Conservation (phyloP, 2,797 vertebrate genomes). For the Liasis olivaceus region DNA sequence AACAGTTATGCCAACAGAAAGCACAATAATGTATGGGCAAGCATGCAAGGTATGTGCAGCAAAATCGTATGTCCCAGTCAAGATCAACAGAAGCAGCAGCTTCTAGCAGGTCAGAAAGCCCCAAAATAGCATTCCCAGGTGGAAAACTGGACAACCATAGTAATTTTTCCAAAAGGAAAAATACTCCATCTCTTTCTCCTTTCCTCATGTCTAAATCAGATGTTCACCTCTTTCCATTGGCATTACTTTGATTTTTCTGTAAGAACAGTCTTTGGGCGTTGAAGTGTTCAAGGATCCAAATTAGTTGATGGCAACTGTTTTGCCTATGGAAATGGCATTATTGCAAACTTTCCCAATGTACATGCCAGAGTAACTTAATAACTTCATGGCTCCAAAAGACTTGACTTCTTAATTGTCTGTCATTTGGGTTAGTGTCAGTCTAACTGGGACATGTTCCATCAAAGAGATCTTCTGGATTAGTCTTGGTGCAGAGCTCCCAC, state of each 20-base stretch:
- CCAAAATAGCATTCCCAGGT: background rate
- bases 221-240: background rate
- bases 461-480: background rate
- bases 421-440: background rate
- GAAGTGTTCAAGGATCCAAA: background rate
- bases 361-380: background rate
- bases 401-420: background rate
- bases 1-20: background rate
- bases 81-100: background rate
- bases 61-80: background rate
- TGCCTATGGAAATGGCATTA: background rate
- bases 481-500: background rate
- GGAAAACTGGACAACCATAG: background rate
- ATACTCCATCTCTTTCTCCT: background rate
- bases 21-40: background rate
- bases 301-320: background rate
- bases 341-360: background rate
- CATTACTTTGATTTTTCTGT: background rate
- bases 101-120: background rate
- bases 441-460: background rate
- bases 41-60: background rate
- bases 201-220: background rate
- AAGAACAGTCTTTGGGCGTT: background rate
- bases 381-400: background rate
- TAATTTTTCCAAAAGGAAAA: background rate